phyloP scores from a whole-genome alignment of 2,888 invertebrate genomes.

The Drosophila prolongata region DNA sequence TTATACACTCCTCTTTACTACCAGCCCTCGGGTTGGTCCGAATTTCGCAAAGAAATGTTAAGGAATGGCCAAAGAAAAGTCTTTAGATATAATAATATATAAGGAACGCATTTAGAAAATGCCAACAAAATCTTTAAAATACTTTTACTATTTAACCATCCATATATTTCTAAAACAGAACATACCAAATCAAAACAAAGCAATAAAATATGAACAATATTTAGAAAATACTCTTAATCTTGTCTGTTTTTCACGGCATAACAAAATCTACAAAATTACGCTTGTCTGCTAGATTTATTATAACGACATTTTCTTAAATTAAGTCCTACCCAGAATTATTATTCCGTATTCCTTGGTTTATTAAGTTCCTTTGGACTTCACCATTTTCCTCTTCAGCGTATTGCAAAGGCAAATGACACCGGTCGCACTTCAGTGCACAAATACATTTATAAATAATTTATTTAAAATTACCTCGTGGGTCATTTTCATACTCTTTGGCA shows the following conservation, averaged over 20 bases:
- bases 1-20: slow-evolving; percentile 25
- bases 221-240: too few species aligned
- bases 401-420: slow-evolving; percentile 59
- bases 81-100: neutral
- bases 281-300: too few species aligned
- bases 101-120: too few species aligned
- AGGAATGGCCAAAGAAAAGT: neutral
- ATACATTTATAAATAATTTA: slow-evolving; percentile 81
- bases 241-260: too few species aligned
- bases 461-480: slow-evolving; percentile 77
- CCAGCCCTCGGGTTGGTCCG: neutral
- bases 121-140: too few species aligned
- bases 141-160: too few species aligned
- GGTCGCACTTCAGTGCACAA: slow-evolving; percentile 72
- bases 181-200: too few species aligned
- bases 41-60: neutral
- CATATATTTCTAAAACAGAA: too few species aligned
- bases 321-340: neutral
- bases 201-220: too few species aligned
- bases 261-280: too few species aligned
- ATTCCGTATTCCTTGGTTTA: neutral
- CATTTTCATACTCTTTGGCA: slow-evolving; percentile 56
- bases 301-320: too few species aligned
- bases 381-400: slow-evolving; percentile 1
- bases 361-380: neutral